Base-by-base conservation (phyloP, 2,113 vertebrate genomes). In the Spea multiplicata region DNA sequence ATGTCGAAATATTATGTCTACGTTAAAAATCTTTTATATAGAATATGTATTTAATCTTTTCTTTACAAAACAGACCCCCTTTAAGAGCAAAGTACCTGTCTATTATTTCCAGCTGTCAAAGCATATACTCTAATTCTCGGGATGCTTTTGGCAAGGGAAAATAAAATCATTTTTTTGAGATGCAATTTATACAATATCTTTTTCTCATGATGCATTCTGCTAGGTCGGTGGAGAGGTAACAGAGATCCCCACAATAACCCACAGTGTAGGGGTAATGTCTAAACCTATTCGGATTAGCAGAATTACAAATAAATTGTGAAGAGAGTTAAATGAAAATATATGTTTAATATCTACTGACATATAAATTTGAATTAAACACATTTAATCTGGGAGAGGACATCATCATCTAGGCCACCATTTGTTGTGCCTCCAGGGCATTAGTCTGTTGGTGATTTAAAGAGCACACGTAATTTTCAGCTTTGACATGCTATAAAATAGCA, bases 361-460 rank as follows among this genome's bases (percentile, higher is more conserved):
- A 64, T 9, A 3, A 5, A 6, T 59, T 77, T 77, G 62, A 77
- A 77, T 77, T 62, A 77, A 77, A 77, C 52, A 70, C 52, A 49
- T 70, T 70, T 46, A 76, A 76, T 30, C 16, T 48, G 14, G 65
- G 44, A 59, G 7, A 45, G 67, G 50, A 45, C 57, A 69, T 6
- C 50, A 70, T 77, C 55, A 70, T 45, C 46, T 30, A 76, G 55
- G n/a, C 8, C 67, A 47, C 48, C 74, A 75, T 75, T 75, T 75
- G 64, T 75, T 67, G 44, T 64, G 53, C 49, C 75, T 71, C 49
- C 55, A 50, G 75, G 75, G 75, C 16, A 77, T 49, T 62, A 45
- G 55, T 70, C 66, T 77, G 55, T 64, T 70, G 52, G 44, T 77
- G 50, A 62, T 62, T 71, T 45, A 69, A 70, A 71, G 59, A n/a